Evolutionary conservation across 2,113 vertebrate species (phyloP).

Genomic region (Speoplatyrhinus poulsoni): DNA sequence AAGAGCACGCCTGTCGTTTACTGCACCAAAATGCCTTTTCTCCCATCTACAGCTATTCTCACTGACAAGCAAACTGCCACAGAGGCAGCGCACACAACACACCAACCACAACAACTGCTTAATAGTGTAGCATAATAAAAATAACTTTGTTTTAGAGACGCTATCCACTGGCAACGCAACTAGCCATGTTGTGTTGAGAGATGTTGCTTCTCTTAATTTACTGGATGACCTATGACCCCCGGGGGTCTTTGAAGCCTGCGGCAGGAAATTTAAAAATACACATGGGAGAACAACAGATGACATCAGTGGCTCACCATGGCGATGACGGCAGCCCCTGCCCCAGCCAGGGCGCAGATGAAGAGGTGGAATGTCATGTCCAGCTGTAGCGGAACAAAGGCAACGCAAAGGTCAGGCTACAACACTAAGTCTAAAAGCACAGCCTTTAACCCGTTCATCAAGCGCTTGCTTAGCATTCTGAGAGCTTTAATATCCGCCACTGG

Average conservation of each 20-base stretch:
- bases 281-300: too few species aligned
- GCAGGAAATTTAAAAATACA: too few species aligned
- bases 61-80: slow-evolving; percentile 17
- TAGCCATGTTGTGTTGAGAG: too few species aligned
- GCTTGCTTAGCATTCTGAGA: too few species aligned
- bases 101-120: slow-evolving; percentile 21
- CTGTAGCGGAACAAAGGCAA: slow-evolving; percentile 69
- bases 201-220: too few species aligned
- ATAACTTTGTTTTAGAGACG: too few species aligned
- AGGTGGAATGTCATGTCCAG: slow-evolving; percentile 99
- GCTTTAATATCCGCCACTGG: too few species aligned
- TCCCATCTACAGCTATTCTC: slow-evolving; percentile 41
- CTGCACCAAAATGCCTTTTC: slow-evolving; percentile 64
- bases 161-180: too few species aligned
- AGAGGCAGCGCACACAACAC: background rate
- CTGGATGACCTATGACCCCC: too few species aligned
- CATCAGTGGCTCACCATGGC: slow-evolving; percentile 87
- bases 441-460: background rate
- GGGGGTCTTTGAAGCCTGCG: too few species aligned
- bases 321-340: slow-evolving; percentile 95
- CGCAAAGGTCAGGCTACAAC: slow-evolving; percentile 9
- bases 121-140: background rate
- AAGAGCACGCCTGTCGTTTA: slow-evolving; percentile 40
- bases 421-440: background rate
- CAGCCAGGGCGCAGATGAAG: slow-evolving; percentile 96